phyloP scores from a whole-genome alignment of 2,797 vertebrate genomes.

The Synaphobranchus kaupii region DNA sequence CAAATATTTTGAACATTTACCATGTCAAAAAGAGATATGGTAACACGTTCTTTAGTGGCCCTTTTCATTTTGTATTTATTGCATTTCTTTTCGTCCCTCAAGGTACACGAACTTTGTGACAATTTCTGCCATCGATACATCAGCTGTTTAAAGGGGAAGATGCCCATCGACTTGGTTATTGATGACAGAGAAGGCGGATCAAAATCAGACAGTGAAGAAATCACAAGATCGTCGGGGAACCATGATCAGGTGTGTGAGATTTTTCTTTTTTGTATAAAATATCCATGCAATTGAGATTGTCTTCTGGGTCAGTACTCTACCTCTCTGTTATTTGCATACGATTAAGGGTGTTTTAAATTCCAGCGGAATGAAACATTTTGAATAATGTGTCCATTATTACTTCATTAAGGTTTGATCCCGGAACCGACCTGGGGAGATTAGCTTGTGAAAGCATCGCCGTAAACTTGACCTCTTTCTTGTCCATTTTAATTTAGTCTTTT shows the following conservation, averaged over 20 bases:
- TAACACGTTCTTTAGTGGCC: constrained; percentile 73
- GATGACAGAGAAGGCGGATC: constrained; percentile 98
- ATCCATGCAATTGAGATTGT: constrained; percentile 77
- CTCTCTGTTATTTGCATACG: constrained; percentile 95
- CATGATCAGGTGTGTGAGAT: constrained; percentile 90
- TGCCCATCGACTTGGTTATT: constrained; percentile 99
- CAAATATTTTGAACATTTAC: constrained; percentile 72
- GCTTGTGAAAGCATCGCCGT: constrained; percentile 89
- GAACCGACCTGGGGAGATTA: constrained; percentile 92
- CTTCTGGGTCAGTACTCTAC: constrained; percentile 85
- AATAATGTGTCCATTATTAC: constrained; percentile 98
- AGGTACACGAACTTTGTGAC: constrained; percentile 99
- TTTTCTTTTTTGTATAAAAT: constrained; percentile 56
- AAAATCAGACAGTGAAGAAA: constrained; percentile 98
- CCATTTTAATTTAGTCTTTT: constrained; percentile 93
- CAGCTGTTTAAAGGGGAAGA: constrained; percentile 99
- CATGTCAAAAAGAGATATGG: constrained; percentile 69
- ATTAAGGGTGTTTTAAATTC: constrained; percentile 95
- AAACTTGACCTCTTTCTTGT: constrained; percentile 95
- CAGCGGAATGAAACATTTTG: constrained; percentile 91
- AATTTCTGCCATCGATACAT: constrained; percentile 99
- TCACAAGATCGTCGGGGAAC: constrained; percentile 94
- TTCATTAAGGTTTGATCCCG: constrained; percentile 94
- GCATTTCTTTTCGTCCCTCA: constrained; percentile 54
- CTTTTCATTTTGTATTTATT: constrained; percentile 61